Evolutionary conservation across 1,140 invertebrate genomes (phyloP).

Genomic region (Diachasma alloeum): DNA sequence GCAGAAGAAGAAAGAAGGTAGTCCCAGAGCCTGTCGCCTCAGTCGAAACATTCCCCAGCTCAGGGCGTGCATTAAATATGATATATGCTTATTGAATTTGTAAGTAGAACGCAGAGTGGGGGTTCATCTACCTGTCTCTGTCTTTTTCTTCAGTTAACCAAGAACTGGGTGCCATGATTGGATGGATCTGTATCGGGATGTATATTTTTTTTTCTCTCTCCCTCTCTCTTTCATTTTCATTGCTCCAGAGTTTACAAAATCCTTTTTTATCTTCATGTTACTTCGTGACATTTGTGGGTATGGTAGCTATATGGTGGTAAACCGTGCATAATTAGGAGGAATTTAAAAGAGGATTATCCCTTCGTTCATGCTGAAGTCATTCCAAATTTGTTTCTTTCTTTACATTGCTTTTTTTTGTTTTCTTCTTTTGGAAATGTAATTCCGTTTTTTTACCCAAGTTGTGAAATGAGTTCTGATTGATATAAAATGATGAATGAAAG

Average conservation of each 20-base stretch:
- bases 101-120: conserved; percentile 47
- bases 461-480: neutral
- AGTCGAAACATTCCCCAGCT: conserved; percentile 43
- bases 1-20: conserved; percentile 40
- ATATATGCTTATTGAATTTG: conserved; percentile 62
- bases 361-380: neutral
- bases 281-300: conserved; percentile 23
- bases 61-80: conserved; percentile 54
- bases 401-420: neutral
- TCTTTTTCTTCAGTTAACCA: neutral
- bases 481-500: neutral
- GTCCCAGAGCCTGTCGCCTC: conserved; percentile 5
- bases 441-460: neutral
- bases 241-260: conserved; percentile 1
- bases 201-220: conserved; percentile 25
- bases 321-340: conserved; percentile 61
- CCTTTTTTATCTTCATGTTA: neutral
- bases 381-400: neutral
- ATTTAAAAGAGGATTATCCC: neutral
- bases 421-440: neutral
- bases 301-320: conserved; percentile 52
- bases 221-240: conserved; percentile 25
- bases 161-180: conserved; percentile 22
- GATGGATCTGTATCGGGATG: conserved; percentile 12
- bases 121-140: neutral